Conservation (phyloP, 2,113 vertebrate species). For the Saccopteryx leptura region DNA sequence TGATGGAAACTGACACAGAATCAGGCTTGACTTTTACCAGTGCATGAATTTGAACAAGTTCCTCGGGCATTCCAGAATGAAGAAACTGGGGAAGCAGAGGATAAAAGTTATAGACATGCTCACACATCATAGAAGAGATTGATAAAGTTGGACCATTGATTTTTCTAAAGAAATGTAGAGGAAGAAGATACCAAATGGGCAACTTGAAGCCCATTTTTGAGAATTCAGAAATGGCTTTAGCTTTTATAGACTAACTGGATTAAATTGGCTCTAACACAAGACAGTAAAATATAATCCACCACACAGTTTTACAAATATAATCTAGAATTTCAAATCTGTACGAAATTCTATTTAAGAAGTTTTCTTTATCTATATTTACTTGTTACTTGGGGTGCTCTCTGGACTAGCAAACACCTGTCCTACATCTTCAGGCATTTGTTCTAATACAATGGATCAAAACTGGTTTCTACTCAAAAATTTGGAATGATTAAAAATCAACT, state of each 20-base stretch:
- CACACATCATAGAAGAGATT: neutral
- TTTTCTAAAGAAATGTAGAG: neutral
- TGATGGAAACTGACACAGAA: constrained; percentile 2
- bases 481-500: neutral
- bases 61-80: neutral
- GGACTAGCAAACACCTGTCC: neutral
- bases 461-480: neutral
- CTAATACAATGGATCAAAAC: neutral
- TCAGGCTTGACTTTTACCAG: neutral
- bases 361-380: neutral
- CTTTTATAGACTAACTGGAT: neutral
- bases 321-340: neutral
- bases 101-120: neutral
- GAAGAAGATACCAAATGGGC: neutral
- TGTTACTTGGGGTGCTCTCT: neutral
- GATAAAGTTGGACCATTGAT: neutral
- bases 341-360: constrained; percentile 10
- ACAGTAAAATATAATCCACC: neutral
- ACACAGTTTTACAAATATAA: neutral
- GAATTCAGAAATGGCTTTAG: neutral
- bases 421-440: neutral
- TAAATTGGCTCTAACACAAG: neutral
- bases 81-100: neutral
- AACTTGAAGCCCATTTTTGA: neutral
- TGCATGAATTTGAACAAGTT: neutral